These are phyloP conservation scores for Drosophila jambulina DNA, from an alignment of 1,140 invertebrate species.

Conservation along the genomic window DNA sequence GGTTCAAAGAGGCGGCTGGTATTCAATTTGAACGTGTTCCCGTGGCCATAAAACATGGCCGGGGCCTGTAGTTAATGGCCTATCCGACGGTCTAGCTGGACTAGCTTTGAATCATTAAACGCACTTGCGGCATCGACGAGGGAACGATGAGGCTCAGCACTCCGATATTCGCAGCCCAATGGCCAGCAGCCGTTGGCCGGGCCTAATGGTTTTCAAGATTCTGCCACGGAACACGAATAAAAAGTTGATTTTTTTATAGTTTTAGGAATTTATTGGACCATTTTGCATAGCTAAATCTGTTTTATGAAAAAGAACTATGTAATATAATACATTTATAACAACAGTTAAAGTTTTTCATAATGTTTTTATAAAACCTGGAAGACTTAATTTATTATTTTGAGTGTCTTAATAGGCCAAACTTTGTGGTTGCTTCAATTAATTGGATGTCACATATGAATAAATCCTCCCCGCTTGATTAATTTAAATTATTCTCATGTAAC, in stretches of 20 bases:
- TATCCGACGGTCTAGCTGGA: constrained; percentile 52
- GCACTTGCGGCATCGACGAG: constrained; percentile 63
- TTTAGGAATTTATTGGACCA: constrained; percentile 23
- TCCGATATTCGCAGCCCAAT: constrained; percentile 19
- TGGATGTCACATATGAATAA: not conserved
- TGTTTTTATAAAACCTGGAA: not conserved
- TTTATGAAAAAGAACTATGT: not conserved
- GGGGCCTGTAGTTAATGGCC: constrained; percentile 76
- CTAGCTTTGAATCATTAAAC: constrained; percentile 74
- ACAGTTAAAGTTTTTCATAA: not conserved
- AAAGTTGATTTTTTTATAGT: constrained; percentile 32
- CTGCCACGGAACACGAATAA: constrained; percentile 12
- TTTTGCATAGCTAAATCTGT: constrained; percentile 11
- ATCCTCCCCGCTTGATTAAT: not conserved
- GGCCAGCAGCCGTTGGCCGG: constrained; percentile 17
- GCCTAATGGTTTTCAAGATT: constrained; percentile 42
- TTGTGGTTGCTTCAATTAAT: not conserved
- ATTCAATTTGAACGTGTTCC: constrained; percentile 64
- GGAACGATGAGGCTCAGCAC: not conserved
- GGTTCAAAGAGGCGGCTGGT: constrained; percentile 25
- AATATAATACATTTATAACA: not conserved
- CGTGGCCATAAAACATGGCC: constrained; percentile 74
- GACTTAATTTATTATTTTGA: not conserved
- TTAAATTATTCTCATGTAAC: constrained; percentile 1
- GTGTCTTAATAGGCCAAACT: not conserved